Conservation (phyloP, 2,113 vertebrate species). For the Lipotes vexillifer region DNA sequence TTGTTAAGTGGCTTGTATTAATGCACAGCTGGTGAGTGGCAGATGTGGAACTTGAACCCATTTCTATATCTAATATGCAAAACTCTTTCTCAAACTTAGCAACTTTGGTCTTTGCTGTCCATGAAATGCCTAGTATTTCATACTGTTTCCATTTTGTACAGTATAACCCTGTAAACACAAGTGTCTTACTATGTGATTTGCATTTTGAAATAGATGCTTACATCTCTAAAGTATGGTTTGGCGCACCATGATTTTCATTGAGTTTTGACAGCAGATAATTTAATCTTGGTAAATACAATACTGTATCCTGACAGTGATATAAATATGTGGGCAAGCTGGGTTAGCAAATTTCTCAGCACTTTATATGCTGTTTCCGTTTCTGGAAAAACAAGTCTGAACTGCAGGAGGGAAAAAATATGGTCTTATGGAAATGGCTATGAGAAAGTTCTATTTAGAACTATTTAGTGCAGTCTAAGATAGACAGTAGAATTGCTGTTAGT, state of each 20-base stretch:
- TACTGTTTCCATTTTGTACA: slow-evolving; percentile 14
- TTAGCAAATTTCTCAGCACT: slow-evolving; percentile 63
- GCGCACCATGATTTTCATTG: slow-evolving; percentile 31
- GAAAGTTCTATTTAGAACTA: background rate
- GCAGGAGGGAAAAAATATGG: background rate
- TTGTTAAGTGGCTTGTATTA: background rate
- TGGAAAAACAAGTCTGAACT: slow-evolving; percentile 51
- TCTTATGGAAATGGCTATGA: background rate
- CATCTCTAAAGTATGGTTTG: slow-evolving; percentile 50
- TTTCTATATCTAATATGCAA: background rate
- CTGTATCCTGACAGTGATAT: slow-evolving; percentile 52
- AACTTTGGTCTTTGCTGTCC: background rate
- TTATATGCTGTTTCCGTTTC: slow-evolving; percentile 60
- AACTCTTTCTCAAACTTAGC: background rate
- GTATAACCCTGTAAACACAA: slow-evolving; percentile 26
- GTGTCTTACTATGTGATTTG: slow-evolving; percentile 53
- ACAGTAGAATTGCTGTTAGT: background rate
- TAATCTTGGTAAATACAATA: slow-evolving; percentile 71
- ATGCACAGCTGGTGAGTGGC: background rate
- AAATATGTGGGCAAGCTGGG: slow-evolving; percentile 62
- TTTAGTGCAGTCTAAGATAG: background rate
- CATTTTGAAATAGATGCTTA: slow-evolving; percentile 63
- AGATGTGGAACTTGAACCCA: background rate
- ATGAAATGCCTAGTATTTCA: background rate
- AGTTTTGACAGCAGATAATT: slow-evolving; percentile 72